phyloP scores from a whole-genome alignment of 2,888 invertebrate genomes.

The Drepanosiphum platanoidis region DNA sequence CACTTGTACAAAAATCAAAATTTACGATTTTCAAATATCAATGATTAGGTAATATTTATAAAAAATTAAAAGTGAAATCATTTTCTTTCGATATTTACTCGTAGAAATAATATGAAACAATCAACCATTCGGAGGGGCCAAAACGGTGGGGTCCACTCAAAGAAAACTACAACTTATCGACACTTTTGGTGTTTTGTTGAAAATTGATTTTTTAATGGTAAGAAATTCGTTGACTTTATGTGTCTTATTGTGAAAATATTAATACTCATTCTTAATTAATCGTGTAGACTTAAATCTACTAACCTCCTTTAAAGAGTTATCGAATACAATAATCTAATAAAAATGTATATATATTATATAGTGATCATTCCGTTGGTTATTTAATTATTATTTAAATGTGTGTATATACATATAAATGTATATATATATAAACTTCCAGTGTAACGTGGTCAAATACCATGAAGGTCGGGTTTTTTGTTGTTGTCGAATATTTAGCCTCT shows the following conservation, averaged over 20 bases:
- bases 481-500: conserved; percentile 28
- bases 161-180: neutral
- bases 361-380: neutral
- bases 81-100: too few species aligned
- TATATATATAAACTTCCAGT: neutral
- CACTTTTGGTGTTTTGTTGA: neutral
- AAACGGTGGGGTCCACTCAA: neutral
- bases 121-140: neutral
- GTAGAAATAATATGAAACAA: neutral
- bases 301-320: neutral
- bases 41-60: too few species aligned
- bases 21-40: too few species aligned
- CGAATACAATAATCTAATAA: neutral
- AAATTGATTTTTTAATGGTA: neutral
- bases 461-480: conserved; percentile 51
- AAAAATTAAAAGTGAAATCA: too few species aligned
- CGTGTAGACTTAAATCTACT: neutral
- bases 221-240: neutral
- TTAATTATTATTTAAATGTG: conserved; percentile 20
- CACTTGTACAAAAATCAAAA: too few species aligned
- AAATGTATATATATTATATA: neutral
- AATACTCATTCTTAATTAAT: too few species aligned
- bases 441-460: conserved; percentile 42
- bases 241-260: neutral
- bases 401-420: neutral